Base-by-base conservation (phyloP, 2,888 invertebrate species). In the Bursaphelenchus okinawaensis region DNA sequence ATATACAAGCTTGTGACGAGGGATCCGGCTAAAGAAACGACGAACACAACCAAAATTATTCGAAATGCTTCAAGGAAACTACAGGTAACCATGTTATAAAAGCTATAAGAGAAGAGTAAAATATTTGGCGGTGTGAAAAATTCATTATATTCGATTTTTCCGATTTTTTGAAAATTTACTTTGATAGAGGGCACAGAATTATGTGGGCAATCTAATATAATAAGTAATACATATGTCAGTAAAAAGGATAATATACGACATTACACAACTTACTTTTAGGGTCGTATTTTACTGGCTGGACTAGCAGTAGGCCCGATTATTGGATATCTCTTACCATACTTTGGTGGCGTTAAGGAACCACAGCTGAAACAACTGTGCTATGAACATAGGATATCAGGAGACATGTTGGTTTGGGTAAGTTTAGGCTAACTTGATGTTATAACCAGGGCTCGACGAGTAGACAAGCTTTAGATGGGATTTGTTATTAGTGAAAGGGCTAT, bases 31-130 rank as follows among this genome's bases (percentile, higher is more conserved):
- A 73, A 65, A 40, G 70, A 68, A 50, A 81, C 81, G 9, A 75
- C 74, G 27, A 81, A 81, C 65, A 71, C 78, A 23, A 67, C 67
- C n/a, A 81, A 79, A 67, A 69, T 81, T 23, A 78, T 80, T 55
- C 68, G 74, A 28, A 70, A 40, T 22, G 65, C 68, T n/a, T 78
- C 79, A 29, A 68, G 81, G 24, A 69, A 69, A 40, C 22, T 80
- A 16, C 77, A 76, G 72, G 75, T 73, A 52, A 51, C 55, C 7
- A 22, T n/a, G n/a, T n/a, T n/a, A n/a, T n/a, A n/a, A n/a, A n/a
- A n/a, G n/a, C n/a, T n/a, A n/a, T n/a, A n/a, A 52, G 9, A 8
- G 12, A 12, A 52, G n/a, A 22, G 9, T 12, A 22, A 7, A 52
- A n/a, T n/a, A n/a, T n/a, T n/a, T n/a, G n/a, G n/a, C n/a, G n/a